Evolutionary conservation across 1,140 invertebrate species (phyloP).

Genomic region (Meloidogyne floridensis): DNA sequence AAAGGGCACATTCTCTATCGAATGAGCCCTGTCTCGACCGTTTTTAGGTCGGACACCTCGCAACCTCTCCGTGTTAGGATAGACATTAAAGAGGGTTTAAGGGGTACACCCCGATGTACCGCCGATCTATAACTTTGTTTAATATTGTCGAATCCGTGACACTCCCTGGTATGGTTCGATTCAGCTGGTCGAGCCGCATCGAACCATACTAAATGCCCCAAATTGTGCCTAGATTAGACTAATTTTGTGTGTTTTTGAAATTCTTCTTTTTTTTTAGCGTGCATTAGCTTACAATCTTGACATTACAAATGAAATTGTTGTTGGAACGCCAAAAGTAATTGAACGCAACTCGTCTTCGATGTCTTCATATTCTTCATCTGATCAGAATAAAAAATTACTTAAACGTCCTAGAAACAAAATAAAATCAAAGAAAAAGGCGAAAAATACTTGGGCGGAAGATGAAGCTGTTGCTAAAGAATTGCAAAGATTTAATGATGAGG

Average conservation of each 20-base stretch:
- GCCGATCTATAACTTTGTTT: no score
- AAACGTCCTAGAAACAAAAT: background rate
- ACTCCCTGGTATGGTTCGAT: no score
- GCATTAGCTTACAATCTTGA: constrained; percentile 6
- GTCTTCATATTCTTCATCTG: background rate
- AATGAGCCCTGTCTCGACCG: no score
- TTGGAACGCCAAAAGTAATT: background rate
- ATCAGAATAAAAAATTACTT: background rate
- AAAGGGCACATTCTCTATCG: no score
- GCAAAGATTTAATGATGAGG: background rate
- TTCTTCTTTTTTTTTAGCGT: background rate
- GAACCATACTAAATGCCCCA: no score
- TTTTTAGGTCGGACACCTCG: no score
- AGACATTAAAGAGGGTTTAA: no score
- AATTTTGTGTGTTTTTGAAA: background rate
- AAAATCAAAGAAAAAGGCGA: background rate
- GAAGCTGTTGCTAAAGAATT: background rate
- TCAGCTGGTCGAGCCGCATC: no score
- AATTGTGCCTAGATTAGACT: background rate
- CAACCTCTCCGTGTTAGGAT: no score
- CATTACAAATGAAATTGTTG: constrained; percentile 8
- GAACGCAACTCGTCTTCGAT: background rate
- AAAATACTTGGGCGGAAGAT: background rate
- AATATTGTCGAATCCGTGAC: no score
- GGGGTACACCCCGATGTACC: no score